phyloP scores from a whole-genome alignment of 2,888 invertebrate species.

The Tenthredo distinguenda region DNA sequence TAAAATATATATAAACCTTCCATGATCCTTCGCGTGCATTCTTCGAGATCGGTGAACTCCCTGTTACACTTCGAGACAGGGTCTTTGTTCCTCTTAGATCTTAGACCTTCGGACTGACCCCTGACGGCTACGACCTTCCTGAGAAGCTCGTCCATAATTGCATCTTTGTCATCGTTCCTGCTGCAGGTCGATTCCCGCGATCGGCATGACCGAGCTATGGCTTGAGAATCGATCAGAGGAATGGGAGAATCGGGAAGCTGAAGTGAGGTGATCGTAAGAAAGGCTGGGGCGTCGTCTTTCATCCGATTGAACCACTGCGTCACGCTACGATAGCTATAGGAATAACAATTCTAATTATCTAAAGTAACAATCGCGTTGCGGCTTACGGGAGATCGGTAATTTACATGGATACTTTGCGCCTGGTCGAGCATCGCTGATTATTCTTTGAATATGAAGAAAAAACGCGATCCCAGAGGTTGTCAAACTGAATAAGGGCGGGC shows the following conservation, averaged over 20 bases:
- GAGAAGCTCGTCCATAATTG: conserved; percentile 66
- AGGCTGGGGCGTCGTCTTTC: conserved; percentile 69
- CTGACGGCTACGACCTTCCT: conserved; percentile 64
- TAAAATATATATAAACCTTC: conserved; percentile 62
- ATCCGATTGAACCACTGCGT: conserved; percentile 56
- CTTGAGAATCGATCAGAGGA: conserved; percentile 72
- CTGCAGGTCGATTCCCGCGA: conserved; percentile 55
- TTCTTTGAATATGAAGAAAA: background rate
- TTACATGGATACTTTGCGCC: conserved; percentile 34
- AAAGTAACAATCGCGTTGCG: background rate
- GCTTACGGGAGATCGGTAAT: conserved; percentile 22
- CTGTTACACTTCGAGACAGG: conserved; percentile 48
- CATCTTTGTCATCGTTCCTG: conserved; percentile 61
- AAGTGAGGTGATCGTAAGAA: conserved; percentile 72
- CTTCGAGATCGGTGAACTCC: conserved; percentile 64
- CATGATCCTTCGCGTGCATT: conserved; percentile 67
- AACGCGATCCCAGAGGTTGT: conserved; percentile 7
- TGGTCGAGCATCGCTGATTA: conserved; percentile 30
- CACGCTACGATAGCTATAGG: conserved; percentile 44
- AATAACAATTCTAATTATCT: conserved; percentile 37
- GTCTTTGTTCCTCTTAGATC: conserved; percentile 52
- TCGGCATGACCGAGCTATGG: conserved; percentile 64
- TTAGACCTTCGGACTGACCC: conserved; percentile 59
- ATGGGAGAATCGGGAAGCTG: conserved; percentile 73
- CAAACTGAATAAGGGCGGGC: conserved; percentile 17